phyloP scores from a whole-genome alignment of 2,888 invertebrate genomes.

The Clistopyga incitator region DNA sequence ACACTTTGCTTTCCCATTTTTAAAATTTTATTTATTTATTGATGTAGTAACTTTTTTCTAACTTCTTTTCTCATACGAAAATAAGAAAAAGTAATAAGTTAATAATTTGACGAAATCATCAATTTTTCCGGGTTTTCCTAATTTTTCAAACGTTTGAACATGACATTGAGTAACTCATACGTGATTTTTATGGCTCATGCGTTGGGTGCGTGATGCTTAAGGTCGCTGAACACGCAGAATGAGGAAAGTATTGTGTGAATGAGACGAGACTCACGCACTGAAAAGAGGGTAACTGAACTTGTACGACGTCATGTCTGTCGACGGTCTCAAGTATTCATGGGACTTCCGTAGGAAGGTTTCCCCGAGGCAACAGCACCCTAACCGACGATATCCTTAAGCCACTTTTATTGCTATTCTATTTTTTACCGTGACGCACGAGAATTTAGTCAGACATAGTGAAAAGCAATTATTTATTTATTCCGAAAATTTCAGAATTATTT shows the following conservation, averaged over 20 bases:
- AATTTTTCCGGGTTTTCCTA: background rate
- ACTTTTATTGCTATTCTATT: background rate
- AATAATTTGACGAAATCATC: background rate
- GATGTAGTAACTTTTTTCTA: background rate
- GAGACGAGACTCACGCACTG: constrained; percentile 45
- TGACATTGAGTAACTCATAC: constrained; percentile 36
- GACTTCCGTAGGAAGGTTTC: constrained; percentile 63
- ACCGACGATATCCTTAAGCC: constrained; percentile 21
- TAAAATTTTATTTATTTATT: background rate
- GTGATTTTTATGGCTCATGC: background rate
- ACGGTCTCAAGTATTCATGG: constrained; percentile 74
- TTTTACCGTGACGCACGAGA: background rate
- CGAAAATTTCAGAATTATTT: background rate
- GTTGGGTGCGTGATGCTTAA: background rate
- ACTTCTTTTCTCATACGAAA: background rate
- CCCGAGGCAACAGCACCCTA: constrained; percentile 60
- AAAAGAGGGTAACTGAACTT: constrained; percentile 70
- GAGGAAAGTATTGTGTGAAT: constrained; percentile 53
- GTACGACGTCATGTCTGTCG: constrained; percentile 75
- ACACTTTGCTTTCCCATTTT: no score
- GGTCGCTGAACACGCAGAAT: constrained; percentile 10
- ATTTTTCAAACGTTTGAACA: constrained; percentile 3
- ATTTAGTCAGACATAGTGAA: background rate
- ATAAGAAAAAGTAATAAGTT: background rate
- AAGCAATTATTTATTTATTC: background rate